Conservation (phyloP, 2,797 vertebrate species). For the Sylvilagus floridanus region DNA sequence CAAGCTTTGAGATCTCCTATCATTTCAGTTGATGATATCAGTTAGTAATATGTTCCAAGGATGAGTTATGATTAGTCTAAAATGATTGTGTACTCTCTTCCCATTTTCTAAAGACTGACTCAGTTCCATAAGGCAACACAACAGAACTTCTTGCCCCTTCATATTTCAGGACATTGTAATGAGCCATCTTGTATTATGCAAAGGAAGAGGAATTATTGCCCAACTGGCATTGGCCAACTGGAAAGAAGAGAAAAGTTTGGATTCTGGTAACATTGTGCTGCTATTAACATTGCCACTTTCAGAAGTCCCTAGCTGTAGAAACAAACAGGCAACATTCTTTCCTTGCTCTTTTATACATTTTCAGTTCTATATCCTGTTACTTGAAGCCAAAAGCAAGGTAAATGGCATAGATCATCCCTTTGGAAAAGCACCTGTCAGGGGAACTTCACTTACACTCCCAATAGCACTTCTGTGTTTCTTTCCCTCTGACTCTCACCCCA, state of each 20-base stretch:
- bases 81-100: not conserved
- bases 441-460: too few relatives aligned
- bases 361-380: not conserved
- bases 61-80: not conserved
- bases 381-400: not conserved
- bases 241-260: not conserved
- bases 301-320: not conserved
- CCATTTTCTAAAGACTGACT: not conserved
- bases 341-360: not conserved
- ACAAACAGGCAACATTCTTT: not conserved
- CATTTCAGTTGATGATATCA: not conserved
- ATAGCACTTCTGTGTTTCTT: not conserved
- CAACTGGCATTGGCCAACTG: not conserved
- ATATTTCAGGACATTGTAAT: not conserved
- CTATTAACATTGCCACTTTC: too few relatives aligned
- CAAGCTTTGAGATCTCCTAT: not conserved
- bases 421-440: not conserved
- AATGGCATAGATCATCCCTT: not conserved
- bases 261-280: not conserved
- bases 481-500: not conserved
- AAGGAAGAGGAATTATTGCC: not conserved
- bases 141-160: not conserved
- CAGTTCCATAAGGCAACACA: not conserved
- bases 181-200: not conserved
- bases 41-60: too few relatives aligned